Conservation (phyloP, 2,888 invertebrate species). For the Heteromurus nitidus region DNA sequence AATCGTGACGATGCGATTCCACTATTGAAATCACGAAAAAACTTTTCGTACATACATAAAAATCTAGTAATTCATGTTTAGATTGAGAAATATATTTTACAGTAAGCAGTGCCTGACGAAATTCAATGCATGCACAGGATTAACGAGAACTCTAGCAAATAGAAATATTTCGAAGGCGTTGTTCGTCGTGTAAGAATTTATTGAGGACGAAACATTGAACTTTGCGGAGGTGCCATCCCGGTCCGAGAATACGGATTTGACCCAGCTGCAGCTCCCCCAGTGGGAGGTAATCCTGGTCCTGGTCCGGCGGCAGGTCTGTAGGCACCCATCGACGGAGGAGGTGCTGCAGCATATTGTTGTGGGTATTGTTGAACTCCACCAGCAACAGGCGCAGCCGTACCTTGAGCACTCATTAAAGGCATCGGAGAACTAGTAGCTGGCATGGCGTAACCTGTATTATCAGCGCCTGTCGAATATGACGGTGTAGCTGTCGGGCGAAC, state of each 20-base stretch:
- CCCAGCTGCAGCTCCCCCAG: not conserved
- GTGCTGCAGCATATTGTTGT: conserved; percentile 15
- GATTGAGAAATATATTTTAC: not conserved
- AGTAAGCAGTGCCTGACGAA: not conserved
- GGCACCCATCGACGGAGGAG: not conserved
- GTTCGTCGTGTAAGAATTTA: not conserved
- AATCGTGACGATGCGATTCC: not conserved
- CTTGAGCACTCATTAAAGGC: not conserved
- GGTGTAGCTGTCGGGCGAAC: not conserved
- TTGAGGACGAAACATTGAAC: not conserved
- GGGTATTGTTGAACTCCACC: not conserved
- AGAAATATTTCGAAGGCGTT: not conserved
- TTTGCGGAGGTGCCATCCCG: not conserved
- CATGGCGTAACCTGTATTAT: not conserved
- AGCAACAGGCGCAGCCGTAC: not conserved
- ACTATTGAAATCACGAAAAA: not conserved
- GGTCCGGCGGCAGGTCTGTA: not conserved
- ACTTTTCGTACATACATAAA: not conserved
- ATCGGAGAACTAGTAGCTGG: not conserved
- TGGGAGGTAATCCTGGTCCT: not conserved
- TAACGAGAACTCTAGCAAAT: not conserved
- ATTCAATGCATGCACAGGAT: not conserved
- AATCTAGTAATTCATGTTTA: not conserved
- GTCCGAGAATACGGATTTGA: conserved; percentile 31
- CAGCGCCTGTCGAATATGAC: not conserved